These are phyloP conservation scores for Xanthia icteritia DNA, from an alignment of 2,888 invertebrate species.

Conservation along the genomic window DNA sequence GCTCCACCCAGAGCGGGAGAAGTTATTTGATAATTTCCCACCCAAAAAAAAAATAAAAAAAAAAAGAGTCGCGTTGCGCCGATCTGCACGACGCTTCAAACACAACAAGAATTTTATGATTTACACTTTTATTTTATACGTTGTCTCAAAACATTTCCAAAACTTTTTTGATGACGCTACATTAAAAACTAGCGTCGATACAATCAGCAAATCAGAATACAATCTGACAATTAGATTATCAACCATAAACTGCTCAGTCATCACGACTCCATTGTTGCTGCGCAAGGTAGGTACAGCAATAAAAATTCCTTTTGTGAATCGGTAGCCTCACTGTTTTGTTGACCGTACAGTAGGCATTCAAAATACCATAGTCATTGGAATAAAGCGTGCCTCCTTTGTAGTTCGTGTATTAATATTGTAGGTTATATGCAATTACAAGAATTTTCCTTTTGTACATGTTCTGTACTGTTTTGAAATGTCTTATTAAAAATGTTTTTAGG, in stretches of 20 bases:
- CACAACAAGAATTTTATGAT: not conserved
- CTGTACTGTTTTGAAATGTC: slow-evolving; percentile 32
- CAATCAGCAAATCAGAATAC: slow-evolving; percentile 83
- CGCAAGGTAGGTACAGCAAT: slow-evolving; percentile 72
- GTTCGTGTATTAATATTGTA: slow-evolving; percentile 52
- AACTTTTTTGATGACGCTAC: slow-evolving; percentile 71
- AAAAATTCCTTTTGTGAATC: slow-evolving; percentile 74
- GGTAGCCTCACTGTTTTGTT: slow-evolving; percentile 76
- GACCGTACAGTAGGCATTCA: slow-evolving; percentile 70
- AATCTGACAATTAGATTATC: slow-evolving; percentile 87
- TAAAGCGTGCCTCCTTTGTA: slow-evolving; percentile 60
- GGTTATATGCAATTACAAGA: slow-evolving; percentile 48
- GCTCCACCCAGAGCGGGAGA: too few relatives aligned
- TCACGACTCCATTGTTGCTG: slow-evolving; percentile 78
- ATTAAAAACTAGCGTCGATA: slow-evolving; percentile 70
- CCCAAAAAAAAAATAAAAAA: too few relatives aligned
- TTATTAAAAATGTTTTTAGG: slow-evolving; percentile 35
- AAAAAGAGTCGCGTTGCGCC: too few relatives aligned
- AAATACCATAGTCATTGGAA: slow-evolving; percentile 70
- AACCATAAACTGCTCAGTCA: slow-evolving; percentile 79
- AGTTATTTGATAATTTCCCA: too few relatives aligned
- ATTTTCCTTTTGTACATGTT: slow-evolving; percentile 14
- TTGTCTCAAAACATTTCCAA: not conserved
- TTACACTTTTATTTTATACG: not conserved
- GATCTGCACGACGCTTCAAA: too few relatives aligned